Evolutionary conservation across 1,140 invertebrate species (phyloP).

Genomic region (Latrodectus geometricus): DNA sequence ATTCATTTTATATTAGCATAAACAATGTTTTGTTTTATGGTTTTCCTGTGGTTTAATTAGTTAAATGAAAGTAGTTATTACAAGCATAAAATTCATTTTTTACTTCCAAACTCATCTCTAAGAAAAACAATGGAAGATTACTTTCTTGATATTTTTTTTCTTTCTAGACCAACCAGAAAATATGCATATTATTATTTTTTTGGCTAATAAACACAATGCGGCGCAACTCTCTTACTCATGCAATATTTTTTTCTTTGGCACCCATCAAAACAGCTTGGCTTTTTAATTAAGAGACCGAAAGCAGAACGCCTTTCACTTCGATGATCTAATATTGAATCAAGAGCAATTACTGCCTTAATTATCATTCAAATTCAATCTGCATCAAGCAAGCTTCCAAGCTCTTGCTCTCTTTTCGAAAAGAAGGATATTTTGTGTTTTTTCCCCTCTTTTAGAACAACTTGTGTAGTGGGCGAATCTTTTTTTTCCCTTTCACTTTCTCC

Average conservation of each 20-base stretch:
- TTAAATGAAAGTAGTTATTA: too few species aligned
- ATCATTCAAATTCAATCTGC: slow-evolving; percentile 1
- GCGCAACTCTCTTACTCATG: not conserved
- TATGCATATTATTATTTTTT: not conserved
- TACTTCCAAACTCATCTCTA: too few species aligned
- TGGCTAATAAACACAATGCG: not conserved
- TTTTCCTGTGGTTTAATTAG: too few species aligned
- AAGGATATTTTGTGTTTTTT: not conserved
- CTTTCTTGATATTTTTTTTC: too few species aligned
- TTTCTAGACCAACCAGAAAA: too few species aligned
- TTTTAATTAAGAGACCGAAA: not conserved
- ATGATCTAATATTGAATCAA: not conserved
- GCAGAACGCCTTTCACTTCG: not conserved
- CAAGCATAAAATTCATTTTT: too few species aligned
- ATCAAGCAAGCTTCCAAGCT: not conserved
- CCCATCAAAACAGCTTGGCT: not conserved
- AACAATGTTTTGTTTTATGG: too few species aligned
- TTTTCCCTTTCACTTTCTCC: not conserved
- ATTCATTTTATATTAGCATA: too few species aligned
- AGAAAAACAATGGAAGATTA: too few species aligned
- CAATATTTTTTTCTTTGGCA: not conserved
- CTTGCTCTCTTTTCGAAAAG: not conserved
- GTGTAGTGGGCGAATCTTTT: not conserved
- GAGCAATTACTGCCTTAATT: not conserved
- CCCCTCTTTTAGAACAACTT: too few species aligned